Evolutionary conservation across 2,113 vertebrate genomes (phyloP), one percentile per base, ranked within the genome.

Genomic region (Delphinus delphis): DNA sequence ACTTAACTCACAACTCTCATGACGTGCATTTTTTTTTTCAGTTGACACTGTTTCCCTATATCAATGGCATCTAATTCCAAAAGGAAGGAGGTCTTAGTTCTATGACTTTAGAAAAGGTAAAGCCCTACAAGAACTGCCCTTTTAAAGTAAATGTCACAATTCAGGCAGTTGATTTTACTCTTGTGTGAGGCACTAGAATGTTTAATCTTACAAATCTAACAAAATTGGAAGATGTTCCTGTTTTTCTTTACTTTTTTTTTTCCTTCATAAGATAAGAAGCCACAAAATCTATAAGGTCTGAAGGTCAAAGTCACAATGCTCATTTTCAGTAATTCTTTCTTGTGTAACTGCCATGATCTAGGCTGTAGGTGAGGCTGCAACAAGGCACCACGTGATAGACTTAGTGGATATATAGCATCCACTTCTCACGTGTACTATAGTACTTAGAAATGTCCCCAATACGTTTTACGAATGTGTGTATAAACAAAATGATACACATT

Each of bases 101-200:
- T 87, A 38, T n/a, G 60, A 58, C 87, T 94, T 74, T 60, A 93
- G 62, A 38, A 93, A 96, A 77, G 44, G 6, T 38, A 84, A 90
- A 88, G 47, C 41, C 15, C 26, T 67, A 53, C 73, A 4, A 71
- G 33, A 93, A 50, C 44, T 53, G 41, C 41, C 28, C 36, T 93
- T 93, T 80, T 76, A 38, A 84, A 74, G 15, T 68, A 94, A 95
- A 84, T 76, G 71, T 63, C 33, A 94, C 28, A 90, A 36, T 71
- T 95, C 31, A 65, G 17, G 33, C 21, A 38, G 6, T 60, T 90
- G 60, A 55, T 84, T 85, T 95, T 76, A 83, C 33, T 23, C 14
- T 33, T 88, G 7, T 68, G 50, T 60, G 41, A 74, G 13, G 9
- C 58, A 63, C n/a, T 80, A 17, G 4, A 44, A 67, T 67, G 47